Evolutionary conservation across 2,888 invertebrate genomes (phyloP).

Genomic region (Folsomia candida): DNA sequence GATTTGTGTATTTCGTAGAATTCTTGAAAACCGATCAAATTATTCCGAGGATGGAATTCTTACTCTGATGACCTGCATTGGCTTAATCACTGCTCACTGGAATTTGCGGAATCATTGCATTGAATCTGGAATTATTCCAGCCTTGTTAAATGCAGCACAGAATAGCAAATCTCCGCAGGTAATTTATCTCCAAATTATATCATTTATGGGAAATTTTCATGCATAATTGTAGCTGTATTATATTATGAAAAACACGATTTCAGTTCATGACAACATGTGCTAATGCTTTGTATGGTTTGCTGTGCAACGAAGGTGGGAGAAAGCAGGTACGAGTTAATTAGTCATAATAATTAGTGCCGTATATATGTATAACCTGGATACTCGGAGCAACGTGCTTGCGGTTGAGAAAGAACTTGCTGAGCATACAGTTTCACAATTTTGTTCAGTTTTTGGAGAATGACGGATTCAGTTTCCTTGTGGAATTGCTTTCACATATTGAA

Average conservation of each 20-base stretch:
- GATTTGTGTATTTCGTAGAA: slow-evolving; percentile 16
- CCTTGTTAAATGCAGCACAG: slow-evolving; percentile 22
- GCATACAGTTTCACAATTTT: too few species aligned
- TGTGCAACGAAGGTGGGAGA: slow-evolving; percentile 33
- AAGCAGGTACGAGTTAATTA: too few species aligned
- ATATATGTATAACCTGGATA: too few species aligned
- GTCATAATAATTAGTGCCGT: too few species aligned
- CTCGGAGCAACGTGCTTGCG: too few species aligned
- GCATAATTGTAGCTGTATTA: too few species aligned
- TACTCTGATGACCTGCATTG: slow-evolving; percentile 34
- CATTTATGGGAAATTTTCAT: too few species aligned
- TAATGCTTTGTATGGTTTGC: slow-evolving; percentile 34
- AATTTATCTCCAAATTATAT: too few species aligned
- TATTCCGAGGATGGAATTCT: slow-evolving; percentile 35
- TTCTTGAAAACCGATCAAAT: slow-evolving; percentile 29
- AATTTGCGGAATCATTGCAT: slow-evolving; percentile 22
- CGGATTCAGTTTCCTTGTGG: slow-evolving; percentile 28
- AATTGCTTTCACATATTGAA: slow-evolving; percentile 36
- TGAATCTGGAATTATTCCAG: slow-evolving; percentile 23
- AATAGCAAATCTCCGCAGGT: slow-evolving; percentile 33
- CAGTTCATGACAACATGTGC: slow-evolving; percentile 32
- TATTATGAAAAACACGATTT: too few species aligned
- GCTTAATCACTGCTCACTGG: slow-evolving; percentile 23
- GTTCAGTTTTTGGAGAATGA: slow-evolving; percentile 33
- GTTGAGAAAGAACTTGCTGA: too few species aligned